Percentiles rank a stretch among this genome's conserved stretches.
phyloP scores from a whole-genome alignment of 1,140 invertebrate genomes.

The Phymorhynchus buccinoides region DNA sequence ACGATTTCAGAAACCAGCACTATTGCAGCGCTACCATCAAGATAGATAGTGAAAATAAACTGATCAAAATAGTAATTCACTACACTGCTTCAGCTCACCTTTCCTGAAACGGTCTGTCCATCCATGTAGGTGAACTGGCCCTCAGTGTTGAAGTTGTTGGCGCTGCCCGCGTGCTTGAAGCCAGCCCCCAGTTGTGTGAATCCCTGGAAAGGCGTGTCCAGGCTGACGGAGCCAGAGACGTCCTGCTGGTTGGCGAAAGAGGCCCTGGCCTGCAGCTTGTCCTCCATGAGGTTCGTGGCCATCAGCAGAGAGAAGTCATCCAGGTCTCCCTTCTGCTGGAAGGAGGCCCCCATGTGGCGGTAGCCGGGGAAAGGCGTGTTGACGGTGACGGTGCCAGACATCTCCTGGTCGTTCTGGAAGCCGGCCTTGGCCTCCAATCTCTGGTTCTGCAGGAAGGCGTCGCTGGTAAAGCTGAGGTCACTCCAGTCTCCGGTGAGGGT shows the following conservation, averaged over 20 bases:
- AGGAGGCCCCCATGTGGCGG: neutral
- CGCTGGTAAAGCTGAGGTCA: too few relatives aligned
- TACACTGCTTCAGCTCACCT: too few relatives aligned
- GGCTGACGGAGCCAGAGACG: conserved; percentile 1
- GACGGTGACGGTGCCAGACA: neutral
- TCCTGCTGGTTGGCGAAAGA: neutral
- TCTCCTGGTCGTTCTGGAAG: neutral
- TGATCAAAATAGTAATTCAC: too few relatives aligned
- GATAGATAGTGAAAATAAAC: too few relatives aligned
- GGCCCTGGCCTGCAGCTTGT: neutral
- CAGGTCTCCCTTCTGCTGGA: neutral
- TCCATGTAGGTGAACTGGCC: conserved; percentile 38
- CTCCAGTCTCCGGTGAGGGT: neutral
- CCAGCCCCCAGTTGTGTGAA: conserved; percentile 28
- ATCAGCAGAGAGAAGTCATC: conserved; percentile 9
- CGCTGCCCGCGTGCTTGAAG: conserved; percentile 32
- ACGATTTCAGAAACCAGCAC: too few relatives aligned
- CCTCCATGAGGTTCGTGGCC: conserved; percentile 7
- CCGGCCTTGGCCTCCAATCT: conserved; percentile 5
- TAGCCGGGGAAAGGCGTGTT: conserved; percentile 19
- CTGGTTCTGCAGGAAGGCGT: neutral
- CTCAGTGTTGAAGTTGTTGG: conserved; percentile 36
- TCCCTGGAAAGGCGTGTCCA: conserved; percentile 32
- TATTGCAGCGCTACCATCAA: too few relatives aligned
- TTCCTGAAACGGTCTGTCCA: conserved; percentile 14